A percentile compares a stretch with the other conserved stretches of the same genome.
Evolutionary conservation across 2,797 vertebrate genomes (phyloP).

Genomic region (Epinephelus awoara): DNA sequence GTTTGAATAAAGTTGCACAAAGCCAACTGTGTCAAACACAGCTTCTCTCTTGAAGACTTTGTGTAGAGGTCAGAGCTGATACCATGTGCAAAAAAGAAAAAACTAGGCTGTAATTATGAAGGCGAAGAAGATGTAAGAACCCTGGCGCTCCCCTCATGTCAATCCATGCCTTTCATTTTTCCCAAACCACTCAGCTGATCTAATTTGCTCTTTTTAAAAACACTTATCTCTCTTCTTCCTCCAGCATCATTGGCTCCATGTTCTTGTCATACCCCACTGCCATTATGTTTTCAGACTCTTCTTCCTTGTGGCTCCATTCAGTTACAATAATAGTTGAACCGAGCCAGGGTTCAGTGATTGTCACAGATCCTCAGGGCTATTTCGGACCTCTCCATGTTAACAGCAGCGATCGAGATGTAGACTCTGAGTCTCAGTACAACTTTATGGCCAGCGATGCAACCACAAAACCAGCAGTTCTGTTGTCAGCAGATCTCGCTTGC

Average conservation of each 20-base stretch:
- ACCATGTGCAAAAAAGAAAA: conserved; percentile 6
- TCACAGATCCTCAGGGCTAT: conserved; percentile 42
- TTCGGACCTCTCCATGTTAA: conserved; percentile 43
- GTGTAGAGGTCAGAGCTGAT: conserved; percentile 26
- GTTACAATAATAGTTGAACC: conserved; percentile 41
- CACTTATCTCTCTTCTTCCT: conserved; percentile 36
- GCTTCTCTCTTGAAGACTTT: conserved; percentile 1
- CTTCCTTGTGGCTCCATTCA: conserved; percentile 43
- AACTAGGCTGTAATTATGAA: conserved; percentile 19
- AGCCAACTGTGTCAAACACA: conserved; percentile 24
- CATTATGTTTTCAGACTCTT: conserved; percentile 49
- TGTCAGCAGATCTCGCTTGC: conserved; percentile 63
- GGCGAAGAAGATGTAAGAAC: conserved; percentile 11
- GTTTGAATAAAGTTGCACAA: conserved; percentile 31
- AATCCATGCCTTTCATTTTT: conserved; percentile 33
- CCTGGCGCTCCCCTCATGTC: background rate
- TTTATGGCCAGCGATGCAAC: conserved; percentile 43
- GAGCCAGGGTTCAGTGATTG: conserved; percentile 43
- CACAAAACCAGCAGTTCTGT: conserved; percentile 59
- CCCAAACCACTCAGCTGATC: conserved; percentile 41
- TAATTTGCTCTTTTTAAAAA: conserved; percentile 42
- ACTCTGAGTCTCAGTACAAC: conserved; percentile 43
- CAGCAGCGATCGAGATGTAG: conserved; percentile 47
- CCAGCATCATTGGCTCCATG: conserved; percentile 23
- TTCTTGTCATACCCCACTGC: conserved; percentile 32